Percentiles rank a stretch among this genome's conserved stretches.
Conservation (phyloP, 2,888 invertebrate species). For the Heliconius ethilla region DNA sequence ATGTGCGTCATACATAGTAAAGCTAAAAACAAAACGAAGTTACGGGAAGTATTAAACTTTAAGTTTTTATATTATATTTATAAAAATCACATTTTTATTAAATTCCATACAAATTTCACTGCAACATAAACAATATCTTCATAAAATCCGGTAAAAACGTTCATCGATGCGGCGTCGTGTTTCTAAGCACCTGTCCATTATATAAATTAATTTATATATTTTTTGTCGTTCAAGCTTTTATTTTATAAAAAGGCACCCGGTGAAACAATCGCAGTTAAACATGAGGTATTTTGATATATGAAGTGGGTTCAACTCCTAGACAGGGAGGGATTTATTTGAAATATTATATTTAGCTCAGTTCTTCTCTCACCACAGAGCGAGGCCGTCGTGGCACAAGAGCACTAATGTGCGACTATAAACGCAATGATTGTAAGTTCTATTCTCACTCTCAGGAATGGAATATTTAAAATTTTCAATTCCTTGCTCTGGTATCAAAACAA, state of each 20-base stretch:
- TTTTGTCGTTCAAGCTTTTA: constrained; percentile 15
- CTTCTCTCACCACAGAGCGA: background rate
- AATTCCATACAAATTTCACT: background rate
- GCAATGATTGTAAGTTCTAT: background rate
- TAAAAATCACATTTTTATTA: constrained; percentile 2
- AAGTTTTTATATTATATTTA: too few relatives aligned
- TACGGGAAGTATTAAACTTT: too few relatives aligned
- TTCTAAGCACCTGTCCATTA: constrained; percentile 21
- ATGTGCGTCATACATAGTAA: too few relatives aligned
- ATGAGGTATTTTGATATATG: background rate
- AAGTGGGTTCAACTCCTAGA: background rate
- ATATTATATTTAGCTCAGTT: too few relatives aligned
- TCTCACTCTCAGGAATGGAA: background rate
- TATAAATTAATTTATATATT: background rate
- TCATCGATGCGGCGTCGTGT: constrained; percentile 8
- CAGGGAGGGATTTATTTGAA: background rate
- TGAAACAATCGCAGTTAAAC: background rate
- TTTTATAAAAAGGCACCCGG: background rate
- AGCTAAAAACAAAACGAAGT: too few relatives aligned
- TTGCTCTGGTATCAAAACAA: background rate
- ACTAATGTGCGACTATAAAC: too few relatives aligned
- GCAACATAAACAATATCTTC: background rate
- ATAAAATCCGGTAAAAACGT: constrained; percentile 12
- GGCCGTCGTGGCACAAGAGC: too few relatives aligned
- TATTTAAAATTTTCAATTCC: background rate